Evolutionary conservation across 2,888 invertebrate species (phyloP).

Genomic region (Eugnorisma glareosa): DNA sequence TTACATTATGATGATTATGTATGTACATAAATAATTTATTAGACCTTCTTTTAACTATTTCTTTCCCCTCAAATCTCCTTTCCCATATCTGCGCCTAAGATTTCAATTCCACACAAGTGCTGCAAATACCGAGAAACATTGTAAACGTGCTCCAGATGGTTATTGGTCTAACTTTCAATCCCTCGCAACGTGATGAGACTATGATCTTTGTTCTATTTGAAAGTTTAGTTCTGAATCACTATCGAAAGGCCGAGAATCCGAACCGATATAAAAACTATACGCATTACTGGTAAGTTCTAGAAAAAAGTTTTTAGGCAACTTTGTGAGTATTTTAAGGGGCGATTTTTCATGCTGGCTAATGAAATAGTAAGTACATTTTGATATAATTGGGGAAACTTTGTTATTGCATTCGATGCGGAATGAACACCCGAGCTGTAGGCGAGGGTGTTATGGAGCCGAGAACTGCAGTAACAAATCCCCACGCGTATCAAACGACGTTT

Average conservation of each 20-base stretch:
- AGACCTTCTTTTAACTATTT: background rate
- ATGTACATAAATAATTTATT: background rate
- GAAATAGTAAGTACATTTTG: too few species aligned
- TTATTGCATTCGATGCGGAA: too few species aligned
- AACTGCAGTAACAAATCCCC: too few species aligned
- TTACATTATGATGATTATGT: too few species aligned
- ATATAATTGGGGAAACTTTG: too few species aligned
- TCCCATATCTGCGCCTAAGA: background rate
- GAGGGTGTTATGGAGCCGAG: too few species aligned
- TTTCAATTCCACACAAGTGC: slow-evolving; percentile 14
- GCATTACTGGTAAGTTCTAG: slow-evolving; percentile 25
- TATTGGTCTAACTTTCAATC: slow-evolving; percentile 58
- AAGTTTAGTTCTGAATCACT: slow-evolving; percentile 40
- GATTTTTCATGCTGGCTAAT: background rate
- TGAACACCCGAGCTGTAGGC: too few species aligned
- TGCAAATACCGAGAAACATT: slow-evolving; percentile 29
- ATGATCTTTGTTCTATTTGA: slow-evolving; percentile 56
- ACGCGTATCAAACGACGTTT: too few species aligned
- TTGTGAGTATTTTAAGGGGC: slow-evolving; percentile 14
- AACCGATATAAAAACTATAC: slow-evolving; percentile 33
- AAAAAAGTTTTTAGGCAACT: slow-evolving; percentile 12
- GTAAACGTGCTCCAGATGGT: slow-evolving; percentile 46
- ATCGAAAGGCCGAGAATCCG: slow-evolving; percentile 33
- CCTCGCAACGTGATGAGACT: slow-evolving; percentile 58
- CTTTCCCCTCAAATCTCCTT: background rate